phyloP scores from a whole-genome alignment of 2,113 vertebrate genomes.

The Myxocyprinus asiaticus region DNA sequence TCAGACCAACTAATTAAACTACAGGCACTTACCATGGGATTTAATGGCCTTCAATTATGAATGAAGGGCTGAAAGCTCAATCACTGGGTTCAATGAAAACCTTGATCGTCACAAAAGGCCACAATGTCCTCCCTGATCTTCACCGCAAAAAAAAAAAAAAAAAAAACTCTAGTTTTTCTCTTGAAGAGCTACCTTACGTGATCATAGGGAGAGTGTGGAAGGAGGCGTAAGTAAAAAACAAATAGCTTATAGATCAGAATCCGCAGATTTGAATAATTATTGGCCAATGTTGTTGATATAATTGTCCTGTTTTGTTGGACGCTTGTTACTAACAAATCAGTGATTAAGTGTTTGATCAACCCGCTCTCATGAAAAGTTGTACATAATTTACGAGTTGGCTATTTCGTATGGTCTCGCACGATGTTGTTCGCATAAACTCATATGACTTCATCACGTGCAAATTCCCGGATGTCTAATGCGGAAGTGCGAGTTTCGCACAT shows the following conservation, averaged over 20 bases:
- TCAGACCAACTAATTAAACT: conserved; percentile 58
- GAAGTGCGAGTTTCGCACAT: no score
- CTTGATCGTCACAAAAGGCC: conserved; percentile 47
- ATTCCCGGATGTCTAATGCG: no score
- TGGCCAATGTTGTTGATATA: conserved; percentile 9
- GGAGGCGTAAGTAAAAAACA: neutral
- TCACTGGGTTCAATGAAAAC: conserved; percentile 53
- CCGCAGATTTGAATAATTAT: neutral
- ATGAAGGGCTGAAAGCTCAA: conserved; percentile 54
- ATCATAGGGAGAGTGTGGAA: neutral
- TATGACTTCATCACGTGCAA: no score
- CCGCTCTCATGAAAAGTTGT: no score
- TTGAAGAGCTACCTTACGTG: neutral
- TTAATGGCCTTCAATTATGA: conserved; percentile 66
- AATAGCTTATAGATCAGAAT: no score
- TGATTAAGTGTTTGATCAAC: neutral
- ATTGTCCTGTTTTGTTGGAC: conserved; percentile 12
- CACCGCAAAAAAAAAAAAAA: conserved; percentile 7
- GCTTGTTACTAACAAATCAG: neutral
- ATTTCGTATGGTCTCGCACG: no score
- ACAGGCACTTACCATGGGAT: conserved; percentile 50
- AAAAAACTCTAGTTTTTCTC: neutral
- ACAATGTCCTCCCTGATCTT: conserved; percentile 34
- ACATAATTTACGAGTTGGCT: no score
- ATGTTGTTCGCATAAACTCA: no score